Base-by-base conservation (phyloP, 64 coral and sea anemone genomes). In the Platygyra sinensis region DNA sequence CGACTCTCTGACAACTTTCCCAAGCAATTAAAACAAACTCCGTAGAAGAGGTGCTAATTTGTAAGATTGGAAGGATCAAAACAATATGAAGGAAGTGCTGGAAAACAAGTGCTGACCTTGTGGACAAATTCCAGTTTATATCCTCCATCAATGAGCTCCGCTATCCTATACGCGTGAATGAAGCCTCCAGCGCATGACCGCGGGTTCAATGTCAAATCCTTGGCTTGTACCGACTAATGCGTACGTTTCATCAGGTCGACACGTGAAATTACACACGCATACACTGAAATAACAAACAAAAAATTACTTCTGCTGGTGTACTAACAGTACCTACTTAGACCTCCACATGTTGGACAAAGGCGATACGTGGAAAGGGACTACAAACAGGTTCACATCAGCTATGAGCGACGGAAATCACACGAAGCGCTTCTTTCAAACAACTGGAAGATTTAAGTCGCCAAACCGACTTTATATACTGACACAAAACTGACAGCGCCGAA, bases 111-210 rank as follows among this genome's bases (percentile, higher is more conserved):
- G 5, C 52, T 82, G 27, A 98, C 96, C 93, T 94, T 99, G 75
- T 99, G 97, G 14, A 92, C 64, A 78, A 99, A 93, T 36, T 99
- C 97, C 65, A 99, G 91, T 73, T 99, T 99, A 42, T 93, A 90
- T 32, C 89, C 91, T 8, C 91, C 94, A 61, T 94, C 91, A 13
- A 89, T 91, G 63, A 91, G 61, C 30, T 95, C 83, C 10, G 72
- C 72, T 49, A 99, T 82, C 72, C 77, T 93, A 72, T 93, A 99
- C 15, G 97, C 74, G 62, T 96, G 89, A 24, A 99, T 64, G n/a
- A 86, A 93, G 9, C 97, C 97, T 42, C 88, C 87, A 39, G 97
- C 91, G 85, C 97, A 99, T 2, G 97, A 99, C 13, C 97, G 88
- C n/a, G 97, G 97, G 78, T 93, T 99, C 24, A 99, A 80, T 36